These are phyloP conservation scores for Podilymbus podiceps DNA, from an alignment of 2,113 vertebrate genomes.

Conservation along the genomic window DNA sequence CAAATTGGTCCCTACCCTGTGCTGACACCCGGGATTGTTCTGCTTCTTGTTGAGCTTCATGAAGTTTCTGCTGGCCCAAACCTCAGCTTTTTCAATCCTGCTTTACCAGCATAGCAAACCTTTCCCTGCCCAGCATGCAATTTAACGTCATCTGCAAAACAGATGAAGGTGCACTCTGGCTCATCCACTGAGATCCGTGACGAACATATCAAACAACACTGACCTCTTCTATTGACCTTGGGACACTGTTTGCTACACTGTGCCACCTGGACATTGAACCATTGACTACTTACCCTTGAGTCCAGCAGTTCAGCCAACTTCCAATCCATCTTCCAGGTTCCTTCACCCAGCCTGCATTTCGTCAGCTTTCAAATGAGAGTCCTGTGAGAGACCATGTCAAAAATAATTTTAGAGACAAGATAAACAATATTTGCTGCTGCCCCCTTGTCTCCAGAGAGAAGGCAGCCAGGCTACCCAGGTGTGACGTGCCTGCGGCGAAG, in stretches of 20 bases:
- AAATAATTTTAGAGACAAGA: background rate
- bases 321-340: background rate
- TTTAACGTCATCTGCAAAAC: background rate
- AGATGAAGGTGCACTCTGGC: background rate
- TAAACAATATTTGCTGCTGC: background rate
- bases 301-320: background rate
- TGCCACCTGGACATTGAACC: background rate
- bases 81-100: background rate
- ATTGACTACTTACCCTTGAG: background rate
- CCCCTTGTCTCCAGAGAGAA: background rate
- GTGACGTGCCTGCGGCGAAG: rapidly evolving
- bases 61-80: background rate
- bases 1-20: background rate
- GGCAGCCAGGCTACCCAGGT: background rate
- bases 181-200: background rate
- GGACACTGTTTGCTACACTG: background rate
- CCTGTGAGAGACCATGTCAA: background rate
- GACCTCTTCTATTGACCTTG: background rate
- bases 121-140: background rate
- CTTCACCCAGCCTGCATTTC: background rate
- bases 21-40: background rate
- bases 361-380: background rate
- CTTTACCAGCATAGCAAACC: background rate
- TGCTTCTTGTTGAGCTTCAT: background rate
- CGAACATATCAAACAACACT: background rate